These are phyloP conservation scores for Ranitomeya variabilis DNA, from an alignment of 2,113 vertebrate genomes.

Conservation along the genomic window DNA sequence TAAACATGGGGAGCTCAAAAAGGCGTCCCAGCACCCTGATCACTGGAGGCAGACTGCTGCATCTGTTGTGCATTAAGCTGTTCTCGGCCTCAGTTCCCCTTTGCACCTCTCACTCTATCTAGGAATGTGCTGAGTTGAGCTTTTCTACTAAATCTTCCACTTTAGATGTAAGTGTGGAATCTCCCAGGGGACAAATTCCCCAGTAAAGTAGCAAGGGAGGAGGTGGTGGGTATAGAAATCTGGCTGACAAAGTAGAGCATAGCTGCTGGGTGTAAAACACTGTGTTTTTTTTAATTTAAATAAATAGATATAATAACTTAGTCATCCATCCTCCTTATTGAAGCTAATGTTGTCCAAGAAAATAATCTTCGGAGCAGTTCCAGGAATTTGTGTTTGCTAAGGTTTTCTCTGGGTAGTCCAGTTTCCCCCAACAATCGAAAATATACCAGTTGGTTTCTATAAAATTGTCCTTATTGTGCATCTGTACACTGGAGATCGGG, in stretches of 20 bases:
- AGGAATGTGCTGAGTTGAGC: slow-evolving; percentile 66
- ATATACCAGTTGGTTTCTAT: background rate
- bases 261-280: background rate
- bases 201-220: slow-evolving; percentile 69
- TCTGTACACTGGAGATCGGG: too few relatives aligned
- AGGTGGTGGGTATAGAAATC: slow-evolving; percentile 46
- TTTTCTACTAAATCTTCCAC: slow-evolving; percentile 63
- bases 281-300: too few relatives aligned
- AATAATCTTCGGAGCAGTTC: background rate
- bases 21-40: background rate
- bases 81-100: slow-evolving; percentile 49
- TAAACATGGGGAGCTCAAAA: background rate
- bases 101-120: slow-evolving; percentile 70
- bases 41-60: slow-evolving; percentile 29
- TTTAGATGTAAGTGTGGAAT: slow-evolving; percentile 64
- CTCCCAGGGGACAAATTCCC: slow-evolving; percentile 56
- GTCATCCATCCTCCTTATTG: background rate
- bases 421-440: background rate
- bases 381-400: background rate
- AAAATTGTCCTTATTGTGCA: too few relatives aligned
- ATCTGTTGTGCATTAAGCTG: slow-evolving; percentile 51
- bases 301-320: too few relatives aligned
- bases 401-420: background rate
- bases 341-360: background rate
- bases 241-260: background rate